Evolutionary conservation across 2,888 invertebrate species (phyloP), one percentile per base, ranked within the genome.

Genomic region (Leptinotarsa haldemani): DNA sequence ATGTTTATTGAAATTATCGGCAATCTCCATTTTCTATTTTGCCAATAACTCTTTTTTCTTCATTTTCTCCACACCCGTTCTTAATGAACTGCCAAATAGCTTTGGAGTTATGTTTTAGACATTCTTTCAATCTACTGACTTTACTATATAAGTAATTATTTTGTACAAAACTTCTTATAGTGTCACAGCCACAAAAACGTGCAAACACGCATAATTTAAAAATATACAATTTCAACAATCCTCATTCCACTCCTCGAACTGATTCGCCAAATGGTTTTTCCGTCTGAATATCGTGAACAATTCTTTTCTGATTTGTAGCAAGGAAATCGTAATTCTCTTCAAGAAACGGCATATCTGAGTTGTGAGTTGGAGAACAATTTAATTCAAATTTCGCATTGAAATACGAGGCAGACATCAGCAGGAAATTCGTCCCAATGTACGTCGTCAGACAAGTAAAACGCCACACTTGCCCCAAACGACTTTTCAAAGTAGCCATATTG

Each of bases 401-500:
- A 78, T 80, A 79, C 74, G 78, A 73, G 70, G 74, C 74, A 77
- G 75, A 74, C 78, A 78, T 80, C 80, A 80, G 80, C 78, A 78
- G 75, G 78, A 79, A 80, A 77, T 78, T 78, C 77, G 75, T 74
- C 69, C 74, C 65, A 70, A 77, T 76, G 76, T 72, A 77, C 75
- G 80, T 82, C 81, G 80, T 81, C 80, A 81, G 78, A 80, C 78
- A 79, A 81, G 80, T 78, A 78, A 78, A 77, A 72, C 79, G 80
- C 80, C 81, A 82, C 84, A 83, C 80, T 84, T 83, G 85, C 79
- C 80, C 78, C 79, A 82, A 85, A 85, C 83, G 85, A 84, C 83
- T 84, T 84, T 83, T 82, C 81, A 82, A 84, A 84, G 83, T 84
- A 81, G 83, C 83, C 83, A 81, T 82, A 76, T 78, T 76, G 77